phyloP scores from a whole-genome alignment of 2,113 vertebrate species.

The Phyllopteryx taeniolatus region DNA sequence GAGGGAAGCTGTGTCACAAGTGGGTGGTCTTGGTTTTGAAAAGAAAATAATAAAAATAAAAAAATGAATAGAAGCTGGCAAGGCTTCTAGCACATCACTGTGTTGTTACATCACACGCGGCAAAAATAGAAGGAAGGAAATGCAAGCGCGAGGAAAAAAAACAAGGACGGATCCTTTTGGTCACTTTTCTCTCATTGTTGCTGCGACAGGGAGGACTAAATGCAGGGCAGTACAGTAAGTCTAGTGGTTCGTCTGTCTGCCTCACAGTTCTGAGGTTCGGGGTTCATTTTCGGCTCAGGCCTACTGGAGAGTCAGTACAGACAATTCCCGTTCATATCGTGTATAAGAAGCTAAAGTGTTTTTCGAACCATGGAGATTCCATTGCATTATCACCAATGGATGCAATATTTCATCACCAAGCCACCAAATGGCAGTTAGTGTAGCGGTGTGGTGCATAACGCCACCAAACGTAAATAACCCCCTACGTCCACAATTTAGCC shows the following conservation, averaged over 20 bases:
- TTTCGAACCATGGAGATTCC: no score
- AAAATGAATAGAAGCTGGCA: slow-evolving; percentile 37
- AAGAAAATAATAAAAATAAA: slow-evolving; percentile 26
- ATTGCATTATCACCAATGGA: no score
- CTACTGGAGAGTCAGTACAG: not conserved
- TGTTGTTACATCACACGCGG: slow-evolving; percentile 9
- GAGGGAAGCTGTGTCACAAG: slow-evolving; percentile 65
- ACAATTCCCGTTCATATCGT: not conserved
- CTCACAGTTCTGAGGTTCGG: not conserved
- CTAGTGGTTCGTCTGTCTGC: not conserved
- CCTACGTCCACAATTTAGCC: no score
- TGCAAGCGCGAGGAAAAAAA: slow-evolving; percentile 21
- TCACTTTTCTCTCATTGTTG: not conserved
- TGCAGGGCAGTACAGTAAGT: not conserved
- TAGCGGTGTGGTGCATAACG: no score
- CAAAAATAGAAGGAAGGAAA: slow-evolving; percentile 53
- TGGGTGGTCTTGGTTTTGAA: slow-evolving; percentile 56
- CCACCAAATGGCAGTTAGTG: no score
- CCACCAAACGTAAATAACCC: no score
- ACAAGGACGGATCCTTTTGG: slow-evolving; percentile 2
- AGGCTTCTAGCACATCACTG: slow-evolving; percentile 12
- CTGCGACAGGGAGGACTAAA: not conserved
- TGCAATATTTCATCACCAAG: no score
- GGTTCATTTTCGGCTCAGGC: not conserved
- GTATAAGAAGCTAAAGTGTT: not conserved